phyloP scores from a whole-genome alignment of 1,140 invertebrate species.

The Lineus longissimus region DNA sequence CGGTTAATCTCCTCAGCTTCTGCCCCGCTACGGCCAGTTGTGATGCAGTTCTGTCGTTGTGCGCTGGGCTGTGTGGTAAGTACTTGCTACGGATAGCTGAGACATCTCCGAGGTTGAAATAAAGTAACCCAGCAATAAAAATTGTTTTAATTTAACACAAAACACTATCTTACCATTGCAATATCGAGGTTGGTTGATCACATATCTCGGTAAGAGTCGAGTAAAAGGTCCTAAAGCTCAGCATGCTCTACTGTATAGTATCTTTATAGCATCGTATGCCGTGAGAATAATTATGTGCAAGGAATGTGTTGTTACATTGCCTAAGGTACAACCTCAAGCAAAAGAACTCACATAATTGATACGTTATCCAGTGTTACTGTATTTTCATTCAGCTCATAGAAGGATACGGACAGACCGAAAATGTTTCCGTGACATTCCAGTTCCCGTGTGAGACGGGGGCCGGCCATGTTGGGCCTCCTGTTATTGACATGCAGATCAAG shows the following conservation, averaged over 20 bases:
- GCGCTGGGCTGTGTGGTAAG: slow-evolving; percentile 83
- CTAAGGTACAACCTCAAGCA: too few species aligned
- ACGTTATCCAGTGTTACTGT: too few species aligned
- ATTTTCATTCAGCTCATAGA: neutral
- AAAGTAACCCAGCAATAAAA: neutral
- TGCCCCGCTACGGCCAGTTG: slow-evolving; percentile 83
- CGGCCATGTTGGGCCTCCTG: slow-evolving; percentile 84
- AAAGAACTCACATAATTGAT: too few species aligned
- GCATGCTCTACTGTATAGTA: too few species aligned
- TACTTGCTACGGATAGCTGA: too few species aligned
- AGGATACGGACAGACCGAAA: slow-evolving; percentile 97
- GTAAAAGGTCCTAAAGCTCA: too few species aligned
- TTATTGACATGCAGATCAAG: slow-evolving; percentile 88
- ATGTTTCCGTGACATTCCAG: slow-evolving; percentile 54
- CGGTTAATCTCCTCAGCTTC: slow-evolving; percentile 89
- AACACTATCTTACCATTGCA: neutral
- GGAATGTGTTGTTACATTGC: too few species aligned
- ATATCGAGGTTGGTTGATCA: too few species aligned
- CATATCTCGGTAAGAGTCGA: too few species aligned
- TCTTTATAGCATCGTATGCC: too few species aligned
- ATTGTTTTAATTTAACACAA: neutral
- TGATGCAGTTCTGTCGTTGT: slow-evolving; percentile 85
- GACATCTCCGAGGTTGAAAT: neutral
- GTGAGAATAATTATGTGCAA: too few species aligned
- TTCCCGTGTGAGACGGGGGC: neutral